Evolutionary conservation across 2,113 vertebrate species (phyloP), one percentile per base, ranked within the genome.

Genomic region (Ophthalmolycus amberensis): DNA sequence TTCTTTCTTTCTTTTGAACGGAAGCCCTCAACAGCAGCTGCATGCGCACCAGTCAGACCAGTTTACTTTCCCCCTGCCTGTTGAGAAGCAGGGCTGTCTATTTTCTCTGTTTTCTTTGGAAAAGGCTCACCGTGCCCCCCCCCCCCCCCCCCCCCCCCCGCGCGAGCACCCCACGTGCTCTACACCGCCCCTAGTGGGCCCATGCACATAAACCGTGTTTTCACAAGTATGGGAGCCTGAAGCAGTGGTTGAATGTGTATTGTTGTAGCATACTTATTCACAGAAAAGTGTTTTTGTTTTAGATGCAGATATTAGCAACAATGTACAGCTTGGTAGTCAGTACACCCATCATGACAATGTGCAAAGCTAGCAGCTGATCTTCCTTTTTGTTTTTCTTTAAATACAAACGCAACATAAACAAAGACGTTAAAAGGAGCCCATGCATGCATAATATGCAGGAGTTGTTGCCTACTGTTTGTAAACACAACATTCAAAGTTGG

Each of bases 21-120:
- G 15, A 63, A 87, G 60, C 77, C 79, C 64, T 25, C 38, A 34
- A 44, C 66, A 34, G 5, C 34, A 79, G 75, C 80, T 77, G 78
- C 48, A 14, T 32, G 42, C 34, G 52, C 80, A 90, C 90, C 79
- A 62, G 88, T 88, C 85, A 66, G 78, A 90, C 88, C 82, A 88
- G 90, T 92, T 91, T 79, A 72, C 29, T 64, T 78, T 50, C 42
- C 29, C 4, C 11, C 68, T 80, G 71, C 37, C 42, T 75, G 32
- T 18, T 77, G 50, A 71, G 85, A 84, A 81, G 78, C 64, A 76
- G 64, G 1, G 63, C 46, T 50, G 68, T 85, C 22, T 79, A 20
- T 87, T 80, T 80, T 72, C 22, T 79, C 54, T 46, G 75, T 46
- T 18, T 73, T 82, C 3, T 68, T 89, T 83, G 80, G 81, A 78